Evolutionary conservation across 2,113 vertebrate genomes (phyloP), one percentile per base, ranked within the genome.

Genomic region (Puffinus mauretanicus): DNA sequence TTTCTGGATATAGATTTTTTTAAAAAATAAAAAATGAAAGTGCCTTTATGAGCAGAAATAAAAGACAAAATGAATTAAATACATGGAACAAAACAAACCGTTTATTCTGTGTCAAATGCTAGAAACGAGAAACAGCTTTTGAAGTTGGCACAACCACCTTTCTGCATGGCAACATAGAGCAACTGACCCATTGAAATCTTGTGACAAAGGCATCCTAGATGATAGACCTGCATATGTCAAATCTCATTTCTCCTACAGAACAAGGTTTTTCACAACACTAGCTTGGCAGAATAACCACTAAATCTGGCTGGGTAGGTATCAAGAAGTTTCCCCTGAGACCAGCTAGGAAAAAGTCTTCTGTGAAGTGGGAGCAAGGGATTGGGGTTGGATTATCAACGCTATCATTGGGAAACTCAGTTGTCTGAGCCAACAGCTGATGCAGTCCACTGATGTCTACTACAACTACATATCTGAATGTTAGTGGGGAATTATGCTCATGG

Each of bases 1-100:
- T 70, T 88, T 88, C 19, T 29, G 19, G 19, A 66, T 73, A 38
- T 25, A 38, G 27, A 38, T 64, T 66, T 32, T 13, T 4, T 3
- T 38, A 30, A 51, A 40, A 51, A 77, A 42, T 34, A 25, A 72
- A 54, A 70, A 84, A 81, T 11, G 1, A 13, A 77, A 71, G 24
- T 72, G 19, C 4, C 17, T 54, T 77, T 92, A 60, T 42, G 25
- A 88, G 26, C 25, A 94, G 40, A 93, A 82, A 51, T 44, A 91
- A 86, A 86, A 83, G 30, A 13, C 25, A 4, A 77, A 70, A 88
- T 49, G 72, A 80, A 85, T 90, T 86, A 86, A 83, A 88, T 16
- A 58, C 16, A 27, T 42, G 21, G 21, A 84, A 79, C 9, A 82
- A 66, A 95, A 5, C 58, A 86, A 87, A 72, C 19, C 29, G 5